Percentiles rank a stretch among this genome's conserved stretches.
Evolutionary conservation across 2,888 invertebrate species (phyloP).

Genomic region (Sericinus montela): DNA sequence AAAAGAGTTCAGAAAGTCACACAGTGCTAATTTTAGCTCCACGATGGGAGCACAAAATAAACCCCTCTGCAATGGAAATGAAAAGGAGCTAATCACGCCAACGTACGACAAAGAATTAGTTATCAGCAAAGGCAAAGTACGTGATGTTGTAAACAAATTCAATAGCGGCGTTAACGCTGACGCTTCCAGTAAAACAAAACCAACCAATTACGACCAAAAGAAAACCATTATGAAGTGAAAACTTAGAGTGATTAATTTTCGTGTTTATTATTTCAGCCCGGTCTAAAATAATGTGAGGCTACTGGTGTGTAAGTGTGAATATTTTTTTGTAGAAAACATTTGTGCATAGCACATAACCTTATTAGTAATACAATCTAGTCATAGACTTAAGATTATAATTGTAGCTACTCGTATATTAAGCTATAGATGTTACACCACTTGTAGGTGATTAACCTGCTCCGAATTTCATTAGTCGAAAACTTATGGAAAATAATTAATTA

Average conservation of each 20-base stretch:
- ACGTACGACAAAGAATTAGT: slow-evolving; percentile 68
- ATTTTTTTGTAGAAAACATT: not conserved
- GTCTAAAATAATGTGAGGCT: slow-evolving; percentile 34
- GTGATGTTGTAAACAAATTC: slow-evolving; percentile 70
- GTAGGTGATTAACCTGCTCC: slow-evolving; percentile 37
- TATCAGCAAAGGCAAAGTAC: slow-evolving; percentile 70
- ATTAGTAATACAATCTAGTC: slow-evolving; percentile 4
- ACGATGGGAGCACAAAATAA: slow-evolving; percentile 24
- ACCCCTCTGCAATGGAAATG: slow-evolving; percentile 46
- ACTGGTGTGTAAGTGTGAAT: slow-evolving; percentile 25
- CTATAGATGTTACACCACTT: not conserved
- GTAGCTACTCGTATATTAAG: not conserved
- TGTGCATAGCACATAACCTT: slow-evolving; percentile 10
- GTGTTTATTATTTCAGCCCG: slow-evolving; percentile 24
- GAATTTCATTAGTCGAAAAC: slow-evolving; percentile 51
- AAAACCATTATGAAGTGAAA: slow-evolving; percentile 30
- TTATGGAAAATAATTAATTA: slow-evolving; percentile 28
- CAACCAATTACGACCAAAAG: too few relatives aligned
- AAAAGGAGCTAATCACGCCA: slow-evolving; percentile 57
- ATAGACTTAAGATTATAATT: not conserved
- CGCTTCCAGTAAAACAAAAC: slow-evolving; percentile 32
- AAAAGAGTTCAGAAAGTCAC: slow-evolving; percentile 62
- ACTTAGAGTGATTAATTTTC: slow-evolving; percentile 12
- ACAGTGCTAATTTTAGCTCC: slow-evolving; percentile 52
- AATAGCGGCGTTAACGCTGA: slow-evolving; percentile 47